These are phyloP conservation scores for Cephus cinctus DNA, from an alignment of 1,140 invertebrate genomes.

Conservation along the genomic window DNA sequence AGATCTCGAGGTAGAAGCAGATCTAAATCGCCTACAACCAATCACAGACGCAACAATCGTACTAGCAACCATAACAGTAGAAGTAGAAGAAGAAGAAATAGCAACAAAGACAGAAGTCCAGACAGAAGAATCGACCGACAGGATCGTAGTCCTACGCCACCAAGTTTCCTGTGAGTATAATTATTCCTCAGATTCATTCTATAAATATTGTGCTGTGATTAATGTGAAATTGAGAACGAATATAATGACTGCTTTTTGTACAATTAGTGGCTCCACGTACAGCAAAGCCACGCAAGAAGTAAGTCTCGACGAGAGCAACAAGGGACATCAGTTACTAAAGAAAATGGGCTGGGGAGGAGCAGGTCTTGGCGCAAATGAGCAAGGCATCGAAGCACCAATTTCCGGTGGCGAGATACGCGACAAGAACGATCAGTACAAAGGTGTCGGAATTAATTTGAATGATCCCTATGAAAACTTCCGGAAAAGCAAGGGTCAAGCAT, in stretches of 20 bases:
- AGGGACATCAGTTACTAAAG: constrained; percentile 91
- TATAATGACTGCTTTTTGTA: constrained; percentile 14
- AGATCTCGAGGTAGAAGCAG: constrained; percentile 55
- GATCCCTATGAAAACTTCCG: constrained; percentile 97
- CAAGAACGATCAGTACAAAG: constrained; percentile 87
- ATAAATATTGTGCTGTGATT: not conserved
- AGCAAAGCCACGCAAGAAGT: constrained; percentile 59
- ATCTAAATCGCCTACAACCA: constrained; percentile 60
- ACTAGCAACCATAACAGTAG: constrained; percentile 38
- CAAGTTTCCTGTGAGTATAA: constrained; percentile 71
- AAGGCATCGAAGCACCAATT: constrained; percentile 93
- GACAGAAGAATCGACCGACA: constrained; percentile 46
- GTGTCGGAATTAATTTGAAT: constrained; percentile 85
- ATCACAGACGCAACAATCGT: constrained; percentile 43
- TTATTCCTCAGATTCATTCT: constrained; percentile 15
- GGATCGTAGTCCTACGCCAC: constrained; percentile 74
- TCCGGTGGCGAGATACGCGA: constrained; percentile 90
- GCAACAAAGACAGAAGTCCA: constrained; percentile 48
- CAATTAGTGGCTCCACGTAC: constrained; percentile 49
- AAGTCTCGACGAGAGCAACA: constrained; percentile 80
- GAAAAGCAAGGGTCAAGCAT: constrained; percentile 94
- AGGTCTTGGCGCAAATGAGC: constrained; percentile 87
- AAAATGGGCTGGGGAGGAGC: constrained; percentile 95
- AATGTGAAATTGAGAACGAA: not conserved
- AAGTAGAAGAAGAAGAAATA: constrained; percentile 48